Evolutionary conservation across 2,113 vertebrate genomes (phyloP).

Genomic region (Crotalus viridis): DNA sequence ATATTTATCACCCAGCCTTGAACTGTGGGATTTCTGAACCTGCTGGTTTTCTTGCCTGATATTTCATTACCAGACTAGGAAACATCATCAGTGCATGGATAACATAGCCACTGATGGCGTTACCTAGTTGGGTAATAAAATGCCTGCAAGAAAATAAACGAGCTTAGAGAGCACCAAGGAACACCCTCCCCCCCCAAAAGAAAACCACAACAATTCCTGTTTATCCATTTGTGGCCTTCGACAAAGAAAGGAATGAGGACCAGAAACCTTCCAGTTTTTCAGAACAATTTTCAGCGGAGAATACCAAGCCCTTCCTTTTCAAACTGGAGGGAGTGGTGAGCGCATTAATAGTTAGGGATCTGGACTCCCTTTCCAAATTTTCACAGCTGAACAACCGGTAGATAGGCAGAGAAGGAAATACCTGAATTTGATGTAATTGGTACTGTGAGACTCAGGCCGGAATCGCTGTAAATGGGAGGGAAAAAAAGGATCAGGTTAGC

Average conservation of each 20-base stretch:
- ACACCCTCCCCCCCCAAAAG: too few relatives aligned
- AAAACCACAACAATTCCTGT: background rate
- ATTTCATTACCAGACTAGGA: background rate
- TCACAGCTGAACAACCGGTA: background rate
- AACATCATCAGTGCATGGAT: background rate
- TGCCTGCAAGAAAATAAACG: background rate
- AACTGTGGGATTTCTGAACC: background rate
- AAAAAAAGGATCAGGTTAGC: background rate
- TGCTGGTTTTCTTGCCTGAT: background rate
- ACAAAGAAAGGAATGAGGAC: background rate
- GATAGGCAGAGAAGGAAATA: conserved; percentile 56
- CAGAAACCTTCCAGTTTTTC: background rate
- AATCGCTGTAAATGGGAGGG: conserved; percentile 78
- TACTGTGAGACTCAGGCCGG: conserved; percentile 86
- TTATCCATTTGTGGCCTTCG: background rate
- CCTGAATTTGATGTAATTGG: conserved; percentile 89
- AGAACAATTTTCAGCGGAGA: background rate
- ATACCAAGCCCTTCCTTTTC: background rate
- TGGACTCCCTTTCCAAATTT: background rate
- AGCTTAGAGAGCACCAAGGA: background rate
- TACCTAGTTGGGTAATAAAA: background rate
- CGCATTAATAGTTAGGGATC: background rate
- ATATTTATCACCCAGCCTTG: background rate
- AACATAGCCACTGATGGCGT: background rate
- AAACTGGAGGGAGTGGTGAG: background rate